Evolutionary conservation across 2,888 invertebrate genomes (phyloP), one percentile per base, ranked within the genome.

Genomic region (Lucinisca nassula): DNA sequence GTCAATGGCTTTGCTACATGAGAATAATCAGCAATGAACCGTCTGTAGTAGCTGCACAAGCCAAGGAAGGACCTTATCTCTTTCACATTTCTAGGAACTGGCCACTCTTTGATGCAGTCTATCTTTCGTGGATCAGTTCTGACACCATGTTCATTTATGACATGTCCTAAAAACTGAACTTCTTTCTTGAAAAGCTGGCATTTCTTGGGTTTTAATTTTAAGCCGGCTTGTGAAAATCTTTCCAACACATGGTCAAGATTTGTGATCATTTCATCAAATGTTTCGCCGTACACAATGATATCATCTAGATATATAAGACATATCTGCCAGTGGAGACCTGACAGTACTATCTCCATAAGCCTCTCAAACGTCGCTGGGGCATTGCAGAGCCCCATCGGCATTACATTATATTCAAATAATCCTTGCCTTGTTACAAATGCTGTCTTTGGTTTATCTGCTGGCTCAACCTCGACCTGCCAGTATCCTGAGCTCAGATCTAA

Each of bases 251-350:
- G 27, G n/a, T 72, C 58, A 0, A 90, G 38, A 49, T 90, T 75
- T 58, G 55, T 30, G 8, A 91, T 40, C 51, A 90, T 91, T 32
- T 79, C 70, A 2, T 88, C 79, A 76, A 91, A 85, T 21, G 76
- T 72, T 12, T 75, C 35, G 21, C 82, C 79, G 38, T 79, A 89
- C n/a, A 88, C 85, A 21, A 91, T 58, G 0, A 91, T 84, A 49
- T 91, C 92, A 78, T 92, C 92, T n/a, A 92, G 35, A 79, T 92
- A 92, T 10, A 90, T 74, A 8, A 91, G 76, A 4, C 78, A 58
- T 10, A 82, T 87, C 49, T 92, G 84, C 87, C 90, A 91, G n/a
- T 90, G 86, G 32, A 89, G 27, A 30, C 87, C 80, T 49, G 4
- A 27, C 24, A 76, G 37, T n/a, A 74, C 73, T 35, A 40, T 51